Evolutionary conservation across 2,888 invertebrate species (phyloP).

Genomic region (Thysanoteuthis rhombus): DNA sequence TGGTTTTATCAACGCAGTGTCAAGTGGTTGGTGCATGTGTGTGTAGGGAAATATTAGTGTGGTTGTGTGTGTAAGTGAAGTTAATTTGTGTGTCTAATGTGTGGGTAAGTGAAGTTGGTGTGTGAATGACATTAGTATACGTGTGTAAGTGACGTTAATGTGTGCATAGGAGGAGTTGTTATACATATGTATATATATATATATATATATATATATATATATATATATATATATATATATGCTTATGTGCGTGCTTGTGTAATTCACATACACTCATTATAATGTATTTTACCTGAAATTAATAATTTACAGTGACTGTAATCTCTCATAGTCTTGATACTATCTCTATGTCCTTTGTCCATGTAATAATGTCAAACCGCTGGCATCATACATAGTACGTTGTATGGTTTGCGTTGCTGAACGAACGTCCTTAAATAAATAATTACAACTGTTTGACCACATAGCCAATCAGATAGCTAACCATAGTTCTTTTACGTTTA

Average conservation of each 20-base stretch:
- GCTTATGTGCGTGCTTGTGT: not conserved
- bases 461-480: not conserved
- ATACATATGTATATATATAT: not conserved
- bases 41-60: no score
- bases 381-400: not conserved
- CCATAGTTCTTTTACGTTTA: not conserved
- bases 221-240: not conserved
- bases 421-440: not conserved
- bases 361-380: not conserved
- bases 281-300: not conserved
- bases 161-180: no score
- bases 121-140: no score
- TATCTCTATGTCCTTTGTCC: not conserved
- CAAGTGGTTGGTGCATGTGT: no score
- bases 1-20: no score
- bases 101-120: no score
- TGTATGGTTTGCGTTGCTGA: not conserved
- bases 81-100: no score
- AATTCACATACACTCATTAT: not conserved
- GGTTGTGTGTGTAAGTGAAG: no score
- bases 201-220: not conserved
- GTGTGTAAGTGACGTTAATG: no score
- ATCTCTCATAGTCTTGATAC: not conserved
- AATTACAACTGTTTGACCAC: not conserved
- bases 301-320: not conserved